phyloP scores from a whole-genome alignment of 1,140 invertebrate species.

The Bombus cullumanus region DNA sequence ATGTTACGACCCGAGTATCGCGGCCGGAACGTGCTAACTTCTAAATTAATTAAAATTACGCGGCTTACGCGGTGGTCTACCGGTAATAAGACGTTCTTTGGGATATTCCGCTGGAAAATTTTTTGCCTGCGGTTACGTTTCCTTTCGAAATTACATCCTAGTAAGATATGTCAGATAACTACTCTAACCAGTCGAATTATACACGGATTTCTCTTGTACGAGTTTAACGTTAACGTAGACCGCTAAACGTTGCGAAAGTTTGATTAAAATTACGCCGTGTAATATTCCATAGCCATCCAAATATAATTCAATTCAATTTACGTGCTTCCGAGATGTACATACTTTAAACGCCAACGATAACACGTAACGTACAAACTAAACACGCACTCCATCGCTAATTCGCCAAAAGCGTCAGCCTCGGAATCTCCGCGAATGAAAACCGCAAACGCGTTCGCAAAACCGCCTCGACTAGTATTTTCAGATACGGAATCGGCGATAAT shows the following conservation, averaged over 20 bases:
- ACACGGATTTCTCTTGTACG: neutral
- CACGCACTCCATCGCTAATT: neutral
- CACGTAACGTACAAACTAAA: neutral
- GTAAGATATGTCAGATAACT: too few species aligned
- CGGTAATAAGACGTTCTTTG: too few species aligned
- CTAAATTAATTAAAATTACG: constrained; percentile 27
- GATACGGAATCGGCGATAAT: constrained; percentile 39
- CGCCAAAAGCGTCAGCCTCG: neutral
- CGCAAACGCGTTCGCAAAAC: neutral
- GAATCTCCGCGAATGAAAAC: neutral
- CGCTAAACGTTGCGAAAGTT: neutral
- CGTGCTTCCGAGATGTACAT: neutral
- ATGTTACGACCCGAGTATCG: constrained; percentile 9
- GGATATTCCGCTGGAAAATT: neutral
- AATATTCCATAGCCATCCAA: neutral
- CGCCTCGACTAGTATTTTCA: neutral
- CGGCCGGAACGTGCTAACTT: constrained; percentile 2
- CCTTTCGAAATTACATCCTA: neutral
- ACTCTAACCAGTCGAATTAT: neutral
- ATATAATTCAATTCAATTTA: neutral
- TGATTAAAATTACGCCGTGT: neutral
- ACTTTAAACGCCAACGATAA: neutral
- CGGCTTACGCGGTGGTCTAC: neutral
- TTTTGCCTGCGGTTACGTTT: neutral
- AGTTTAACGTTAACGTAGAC: neutral